Evolutionary conservation across 2,797 vertebrate genomes (phyloP), one percentile per base, ranked within the genome.

Genomic region (Saxicola maurus): DNA sequence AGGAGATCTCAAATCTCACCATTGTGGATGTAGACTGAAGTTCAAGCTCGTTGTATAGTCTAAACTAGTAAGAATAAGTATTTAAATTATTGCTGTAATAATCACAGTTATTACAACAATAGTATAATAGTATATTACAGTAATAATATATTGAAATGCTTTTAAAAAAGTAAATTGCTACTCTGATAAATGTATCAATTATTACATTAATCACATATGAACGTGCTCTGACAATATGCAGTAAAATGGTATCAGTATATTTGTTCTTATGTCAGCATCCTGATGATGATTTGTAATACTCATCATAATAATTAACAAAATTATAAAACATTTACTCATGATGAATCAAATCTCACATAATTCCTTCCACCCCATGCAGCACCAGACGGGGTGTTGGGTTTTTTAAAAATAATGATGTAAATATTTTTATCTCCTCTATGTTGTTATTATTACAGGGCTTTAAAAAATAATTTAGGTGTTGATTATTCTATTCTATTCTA

Each of bases 291-390:
- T 25, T 48, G 1, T 49, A 51, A n/a, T 27, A 38, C 45, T 60
- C 56, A 11, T 25, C 2, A 17, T 60, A 33, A 18, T 40, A 65
- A 75, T 64, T 45, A 31, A 10, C 25, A 25, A 17, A 23, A 11
- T 49, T 64, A 8, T 2, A 20, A n/a, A 31, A 20, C 13, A 20
- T 56, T 78, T 11, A 28, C n/a, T 23, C 1, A 0, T 6, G 55
- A 81, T 87, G 82, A 95, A 80, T 86, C 92, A 66, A 90, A 88
- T 81, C 67, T 95, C 62, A 67, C 46, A 15, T 72, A 91, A 51
- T 62, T 74, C 87, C 64, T 94, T 92, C 53, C 67, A 60, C 46
- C 74, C 33, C 10, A 27, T 94, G 68, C 69, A 92, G 82, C 57
- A 81, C 64, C 71, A 83, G 77, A 79, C 31, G 60, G 66, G 6